Percentiles rank a stretch among this genome's conserved stretches.
Conservation (phyloP, 2,113 vertebrate genomes). For the Semicossyphus pulcher region DNA sequence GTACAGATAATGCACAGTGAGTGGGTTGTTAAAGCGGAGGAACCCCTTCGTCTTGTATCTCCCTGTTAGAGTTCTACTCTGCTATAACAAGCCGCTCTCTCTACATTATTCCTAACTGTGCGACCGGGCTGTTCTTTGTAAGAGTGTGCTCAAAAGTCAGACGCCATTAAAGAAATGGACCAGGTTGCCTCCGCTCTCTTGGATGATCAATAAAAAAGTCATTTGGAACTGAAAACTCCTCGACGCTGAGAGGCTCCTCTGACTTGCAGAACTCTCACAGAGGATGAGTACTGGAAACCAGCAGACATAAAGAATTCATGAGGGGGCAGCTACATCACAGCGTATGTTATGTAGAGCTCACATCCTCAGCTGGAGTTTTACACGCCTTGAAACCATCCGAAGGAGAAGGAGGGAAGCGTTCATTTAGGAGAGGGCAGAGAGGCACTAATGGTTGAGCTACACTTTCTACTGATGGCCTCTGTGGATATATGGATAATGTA, state of each 20-base stretch:
- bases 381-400: conserved; percentile 19
- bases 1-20: too few species aligned
- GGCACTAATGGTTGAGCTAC: conserved; percentile 4
- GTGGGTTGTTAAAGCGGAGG: too few species aligned
- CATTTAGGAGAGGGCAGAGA: neutral
- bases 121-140: neutral
- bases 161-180: conserved; percentile 54
- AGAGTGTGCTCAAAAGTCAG: conserved; percentile 2
- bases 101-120: neutral
- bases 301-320: conserved; percentile 76
- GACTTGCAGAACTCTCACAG: conserved; percentile 17
- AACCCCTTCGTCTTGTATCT: too few species aligned
- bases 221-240: conserved; percentile 46
- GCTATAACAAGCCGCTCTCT: neutral
- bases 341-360: conserved; percentile 25
- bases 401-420: conserved; percentile 19
- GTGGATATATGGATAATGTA: conserved; percentile 9
- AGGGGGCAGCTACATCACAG: conserved; percentile 46
- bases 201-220: conserved; percentile 71
- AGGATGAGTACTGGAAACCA: conserved; percentile 68
- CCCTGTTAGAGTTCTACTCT: neutral
- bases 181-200: conserved; percentile 27
- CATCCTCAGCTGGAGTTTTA: conserved; percentile 44
- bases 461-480: conserved; percentile 21
- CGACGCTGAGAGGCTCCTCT: neutral